Percentiles rank a stretch among this genome's conserved stretches.
These are phyloP conservation scores for Indicator maculatus DNA, from an alignment of 2,113 vertebrate species.

Conservation along the genomic window DNA sequence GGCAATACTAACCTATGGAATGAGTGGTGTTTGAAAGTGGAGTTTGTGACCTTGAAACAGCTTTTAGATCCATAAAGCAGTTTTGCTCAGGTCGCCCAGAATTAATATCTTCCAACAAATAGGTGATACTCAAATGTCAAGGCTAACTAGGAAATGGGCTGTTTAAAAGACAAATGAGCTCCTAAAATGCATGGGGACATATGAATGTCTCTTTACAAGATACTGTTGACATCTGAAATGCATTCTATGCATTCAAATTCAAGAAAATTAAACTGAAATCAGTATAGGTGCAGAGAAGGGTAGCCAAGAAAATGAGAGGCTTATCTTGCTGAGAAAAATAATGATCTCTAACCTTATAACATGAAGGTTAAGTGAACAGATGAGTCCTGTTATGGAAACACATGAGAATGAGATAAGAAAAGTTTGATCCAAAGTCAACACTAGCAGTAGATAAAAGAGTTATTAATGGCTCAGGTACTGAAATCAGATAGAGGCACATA, in stretches of 20 bases:
- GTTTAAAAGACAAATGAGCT: not conserved
- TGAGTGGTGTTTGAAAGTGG: not conserved
- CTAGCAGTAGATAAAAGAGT: not conserved
- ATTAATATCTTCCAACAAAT: not conserved
- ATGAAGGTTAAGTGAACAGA: not conserved
- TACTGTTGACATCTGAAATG: not conserved
- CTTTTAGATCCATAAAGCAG: not conserved
- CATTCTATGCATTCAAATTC: not conserved
- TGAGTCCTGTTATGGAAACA: not conserved
- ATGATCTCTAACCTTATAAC: not conserved
- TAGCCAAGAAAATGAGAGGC: not conserved
- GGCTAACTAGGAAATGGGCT: not conserved
- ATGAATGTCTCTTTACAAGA: not conserved
- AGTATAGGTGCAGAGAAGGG: not conserved
- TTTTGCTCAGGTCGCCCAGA: not conserved
- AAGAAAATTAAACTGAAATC: not conserved
- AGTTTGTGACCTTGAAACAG: not conserved
- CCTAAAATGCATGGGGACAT: not conserved
- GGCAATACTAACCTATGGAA: not conserved
- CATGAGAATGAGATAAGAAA: not conserved
- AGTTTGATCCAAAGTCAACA: not conserved
- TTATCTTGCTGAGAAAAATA: not conserved
- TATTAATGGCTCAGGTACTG: not conserved
- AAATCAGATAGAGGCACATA: not conserved
- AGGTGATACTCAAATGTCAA: not conserved